These are phyloP conservation scores for Orchesella cincta DNA, from an alignment of 1,140 invertebrate genomes.

Conservation along the genomic window DNA sequence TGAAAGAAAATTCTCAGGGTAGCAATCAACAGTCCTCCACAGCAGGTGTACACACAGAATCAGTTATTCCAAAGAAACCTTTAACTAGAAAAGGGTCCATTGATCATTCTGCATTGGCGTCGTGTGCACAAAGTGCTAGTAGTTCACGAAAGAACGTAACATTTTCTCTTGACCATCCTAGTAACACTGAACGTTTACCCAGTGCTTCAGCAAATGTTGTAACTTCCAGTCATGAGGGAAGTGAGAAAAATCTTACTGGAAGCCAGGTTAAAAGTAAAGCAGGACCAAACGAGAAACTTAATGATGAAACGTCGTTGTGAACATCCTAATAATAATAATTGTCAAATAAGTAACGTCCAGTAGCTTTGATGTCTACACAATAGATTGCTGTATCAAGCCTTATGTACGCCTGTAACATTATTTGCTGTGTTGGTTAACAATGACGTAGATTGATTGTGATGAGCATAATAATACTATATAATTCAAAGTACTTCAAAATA, in stretches of 20 bases:
- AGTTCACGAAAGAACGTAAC: constrained; percentile 47
- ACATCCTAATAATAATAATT: background rate
- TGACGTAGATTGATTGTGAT: background rate
- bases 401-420: constrained; percentile 15
- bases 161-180: constrained; percentile 39
- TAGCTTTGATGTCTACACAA: background rate
- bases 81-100: constrained; percentile 43
- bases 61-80: constrained; percentile 23
- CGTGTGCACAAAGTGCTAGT: constrained; percentile 39
- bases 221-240: background rate
- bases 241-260: background rate
- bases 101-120: constrained; percentile 35
- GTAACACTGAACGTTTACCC: background rate
- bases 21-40: constrained; percentile 11
- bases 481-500: background rate
- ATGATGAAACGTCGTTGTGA: constrained; percentile 22
- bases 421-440: background rate
- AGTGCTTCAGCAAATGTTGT: background rate
- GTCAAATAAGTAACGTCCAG: background rate
- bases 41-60: background rate
- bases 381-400: constrained; percentile 9
- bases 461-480: constrained; percentile 6
- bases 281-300: constrained; percentile 16
- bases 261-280: background rate
- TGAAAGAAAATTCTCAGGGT: constrained; percentile 16